Evolutionary conservation across 2,797 vertebrate genomes (phyloP).

Genomic region (Petrocephalus sullivani): DNA sequence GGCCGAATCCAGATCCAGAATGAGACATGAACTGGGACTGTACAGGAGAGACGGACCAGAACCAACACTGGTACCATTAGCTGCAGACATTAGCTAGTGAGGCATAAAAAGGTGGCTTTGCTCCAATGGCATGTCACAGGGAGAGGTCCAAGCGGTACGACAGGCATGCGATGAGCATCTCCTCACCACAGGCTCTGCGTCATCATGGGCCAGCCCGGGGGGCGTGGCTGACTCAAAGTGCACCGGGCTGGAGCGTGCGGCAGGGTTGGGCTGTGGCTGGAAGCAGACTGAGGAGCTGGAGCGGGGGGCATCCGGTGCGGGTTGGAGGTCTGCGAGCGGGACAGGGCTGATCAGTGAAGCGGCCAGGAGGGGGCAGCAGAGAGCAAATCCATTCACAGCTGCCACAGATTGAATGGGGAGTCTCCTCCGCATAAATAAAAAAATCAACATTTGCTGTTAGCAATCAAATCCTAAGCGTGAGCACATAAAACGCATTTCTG

Average conservation of each 20-base stretch:
- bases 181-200: conserved; percentile 53
- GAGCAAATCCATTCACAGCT: not conserved
- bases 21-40: not conserved
- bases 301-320: conserved; percentile 45
- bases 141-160: not conserved
- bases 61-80: not conserved
- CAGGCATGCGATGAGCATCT: not conserved
- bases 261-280: conserved; percentile 22
- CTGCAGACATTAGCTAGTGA: not conserved
- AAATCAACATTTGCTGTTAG: not conserved
- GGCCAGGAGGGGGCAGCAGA: not conserved
- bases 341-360: not conserved
- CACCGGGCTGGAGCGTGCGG: conserved; percentile 28
- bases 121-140: not conserved
- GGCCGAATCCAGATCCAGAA: conserved; percentile 4
- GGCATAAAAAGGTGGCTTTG: not conserved
- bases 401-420: not conserved
- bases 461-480: not conserved
- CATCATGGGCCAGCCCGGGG: conserved; percentile 23
- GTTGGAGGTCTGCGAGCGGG: conserved; percentile 13
- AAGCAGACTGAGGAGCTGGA: conserved; percentile 40
- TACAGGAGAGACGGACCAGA: not conserved
- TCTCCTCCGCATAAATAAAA: not conserved
- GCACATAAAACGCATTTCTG: not conserved
- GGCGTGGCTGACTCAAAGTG: conserved; percentile 37